phyloP scores from a whole-genome alignment of 2,888 invertebrate species.

The Omphaloscelis lunosa region DNA sequence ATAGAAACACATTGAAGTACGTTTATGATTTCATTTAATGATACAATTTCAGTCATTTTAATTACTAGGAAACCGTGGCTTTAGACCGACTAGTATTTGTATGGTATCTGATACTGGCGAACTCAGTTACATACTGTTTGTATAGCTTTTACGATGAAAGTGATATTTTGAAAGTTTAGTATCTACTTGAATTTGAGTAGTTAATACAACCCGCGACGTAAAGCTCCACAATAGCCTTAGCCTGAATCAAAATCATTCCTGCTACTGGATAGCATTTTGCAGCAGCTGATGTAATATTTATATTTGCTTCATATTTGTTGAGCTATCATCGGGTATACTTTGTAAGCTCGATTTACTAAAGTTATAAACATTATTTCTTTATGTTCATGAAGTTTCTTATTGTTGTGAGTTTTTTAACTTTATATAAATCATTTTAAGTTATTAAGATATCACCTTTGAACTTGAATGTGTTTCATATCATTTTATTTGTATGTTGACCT shows the following conservation, averaged over 20 bases:
- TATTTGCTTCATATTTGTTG: not conserved
- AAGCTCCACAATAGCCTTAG: not conserved
- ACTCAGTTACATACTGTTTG: not conserved
- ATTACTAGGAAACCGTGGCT: too few relatives aligned
- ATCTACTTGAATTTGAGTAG: not conserved
- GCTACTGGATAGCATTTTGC: not conserved
- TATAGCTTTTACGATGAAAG: not conserved
- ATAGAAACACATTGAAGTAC: conserved; percentile 41
- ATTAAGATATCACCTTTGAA: not conserved
- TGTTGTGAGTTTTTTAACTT: too few relatives aligned
- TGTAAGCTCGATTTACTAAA: not conserved
- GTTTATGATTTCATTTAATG: not conserved
- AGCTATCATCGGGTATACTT: not conserved
- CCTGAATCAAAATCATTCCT: not conserved
- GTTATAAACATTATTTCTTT: not conserved
- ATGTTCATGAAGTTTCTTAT: not conserved
- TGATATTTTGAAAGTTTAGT: not conserved
- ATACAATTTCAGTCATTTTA: not conserved
- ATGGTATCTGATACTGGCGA: not conserved
- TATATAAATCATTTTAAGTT: too few relatives aligned
- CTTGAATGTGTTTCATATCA: conserved; percentile 30
- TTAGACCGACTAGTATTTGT: not conserved
- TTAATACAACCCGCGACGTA: not conserved
- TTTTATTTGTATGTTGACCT: conserved; percentile 1
- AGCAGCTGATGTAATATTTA: not conserved